phyloP scores from a whole-genome alignment of 2,113 vertebrate genomes.

The Corythornis vintsioides region DNA sequence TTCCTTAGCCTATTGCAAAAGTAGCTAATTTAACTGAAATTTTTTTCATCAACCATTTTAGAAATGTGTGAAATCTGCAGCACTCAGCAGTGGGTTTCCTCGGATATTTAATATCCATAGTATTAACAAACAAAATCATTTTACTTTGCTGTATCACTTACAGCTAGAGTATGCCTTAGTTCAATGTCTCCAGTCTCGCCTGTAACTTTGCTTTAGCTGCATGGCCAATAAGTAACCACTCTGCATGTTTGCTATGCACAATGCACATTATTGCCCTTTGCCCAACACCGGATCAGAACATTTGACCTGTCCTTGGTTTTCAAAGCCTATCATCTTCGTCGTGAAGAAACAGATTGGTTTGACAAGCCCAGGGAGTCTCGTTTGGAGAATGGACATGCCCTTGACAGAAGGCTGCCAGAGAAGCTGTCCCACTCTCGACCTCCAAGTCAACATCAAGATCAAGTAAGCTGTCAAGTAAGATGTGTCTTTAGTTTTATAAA shows the following conservation, averaged over 20 bases:
- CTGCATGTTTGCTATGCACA: slow-evolving; percentile 71
- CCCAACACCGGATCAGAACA: slow-evolving; percentile 46
- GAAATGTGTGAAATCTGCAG: background rate
- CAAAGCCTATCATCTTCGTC: slow-evolving; percentile 95
- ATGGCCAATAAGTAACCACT: slow-evolving; percentile 65
- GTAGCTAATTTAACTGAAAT: background rate
- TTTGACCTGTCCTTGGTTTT: slow-evolving; percentile 80
- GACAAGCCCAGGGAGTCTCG: slow-evolving; percentile 95
- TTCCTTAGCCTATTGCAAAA: background rate
- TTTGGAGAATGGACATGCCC: slow-evolving; percentile 82
- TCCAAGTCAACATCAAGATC: slow-evolving; percentile 80
- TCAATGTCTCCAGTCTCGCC: slow-evolving; percentile 45
- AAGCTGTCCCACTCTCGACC: slow-evolving; percentile 77
- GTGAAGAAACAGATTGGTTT: slow-evolving; percentile 99
- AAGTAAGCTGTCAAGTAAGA: slow-evolving; percentile 83
- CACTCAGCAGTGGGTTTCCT: background rate
- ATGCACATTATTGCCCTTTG: slow-evolving; percentile 61
- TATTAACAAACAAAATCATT: background rate
- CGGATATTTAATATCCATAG: background rate
- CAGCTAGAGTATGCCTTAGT: background rate
- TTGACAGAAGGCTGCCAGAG: slow-evolving; percentile 87
- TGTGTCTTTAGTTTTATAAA: background rate
- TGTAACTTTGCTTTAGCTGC: slow-evolving; percentile 69
- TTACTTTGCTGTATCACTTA: background rate
- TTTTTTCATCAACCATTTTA: background rate